Evolutionary conservation across 2,113 vertebrate genomes (phyloP).

Genomic region (Illadopsis cleaveri): DNA sequence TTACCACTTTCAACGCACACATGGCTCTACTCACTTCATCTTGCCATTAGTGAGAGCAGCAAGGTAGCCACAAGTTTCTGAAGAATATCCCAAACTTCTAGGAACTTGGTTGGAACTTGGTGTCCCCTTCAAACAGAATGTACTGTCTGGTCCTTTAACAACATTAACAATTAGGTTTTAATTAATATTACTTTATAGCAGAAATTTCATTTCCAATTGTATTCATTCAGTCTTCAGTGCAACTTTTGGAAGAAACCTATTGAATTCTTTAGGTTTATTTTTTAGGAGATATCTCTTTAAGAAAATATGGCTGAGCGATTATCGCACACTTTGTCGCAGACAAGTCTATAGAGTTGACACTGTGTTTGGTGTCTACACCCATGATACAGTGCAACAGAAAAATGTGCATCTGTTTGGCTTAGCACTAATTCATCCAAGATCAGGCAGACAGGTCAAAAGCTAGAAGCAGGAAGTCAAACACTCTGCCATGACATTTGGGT

Average conservation of each 20-base stretch:
- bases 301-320: background rate
- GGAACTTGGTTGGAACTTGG: background rate
- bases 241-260: background rate
- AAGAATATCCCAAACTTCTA: background rate
- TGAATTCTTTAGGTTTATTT: background rate
- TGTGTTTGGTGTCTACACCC: background rate
- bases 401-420: background rate
- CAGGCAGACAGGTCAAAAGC: background rate
- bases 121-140: background rate
- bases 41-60: background rate
- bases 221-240: background rate
- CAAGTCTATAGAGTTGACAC: background rate
- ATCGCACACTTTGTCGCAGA: background rate
- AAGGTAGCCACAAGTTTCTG: accelerated
- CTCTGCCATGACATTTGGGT: background rate
- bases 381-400: background rate
- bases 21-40: background rate
- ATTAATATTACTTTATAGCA: background rate
- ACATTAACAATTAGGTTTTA: background rate
- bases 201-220: background rate
- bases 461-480: background rate
- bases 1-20: background rate
- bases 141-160: background rate
- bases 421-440: background rate
- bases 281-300: background rate